Base-by-base conservation (phyloP, 2,113 vertebrate species). In the Gallinago jamesoni region DNA sequence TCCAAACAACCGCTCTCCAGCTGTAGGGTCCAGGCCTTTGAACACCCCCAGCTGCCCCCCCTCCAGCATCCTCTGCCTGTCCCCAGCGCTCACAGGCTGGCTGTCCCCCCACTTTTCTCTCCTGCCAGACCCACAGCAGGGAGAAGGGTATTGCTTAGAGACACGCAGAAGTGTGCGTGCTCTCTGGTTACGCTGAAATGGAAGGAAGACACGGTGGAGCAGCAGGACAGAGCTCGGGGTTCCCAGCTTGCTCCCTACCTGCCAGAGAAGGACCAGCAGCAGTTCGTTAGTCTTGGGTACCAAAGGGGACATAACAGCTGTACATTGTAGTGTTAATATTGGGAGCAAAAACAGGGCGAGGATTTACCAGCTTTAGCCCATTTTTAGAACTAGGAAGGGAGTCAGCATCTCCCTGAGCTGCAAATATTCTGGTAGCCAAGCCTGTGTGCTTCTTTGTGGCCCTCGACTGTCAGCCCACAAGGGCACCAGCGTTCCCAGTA, bases 101-200 rank as follows among this genome's bases (percentile, higher is more conserved):
- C 84, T 74, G 47, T 22, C 59, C 11, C 69, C 74, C 24, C 1
- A 4, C 77, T 72, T 27, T 63, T 53, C 64, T 52, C 62, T 62
- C 59, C 62, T 76, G 5, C 62, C 62, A 85, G 89, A 21, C 53
- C 78, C 74, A 16, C 23, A 33, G 78, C 47, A 47, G 41, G 85
- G 79, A 56, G 55, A 33, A 80, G 76, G 57, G 66, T 94, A 95
- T 96, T 96, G 96, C 96, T 96, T 66, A 78, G 85, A 63, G 76
- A 73, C 56, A 63, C 9, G 7, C 43, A 67, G 63, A 3, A 0
- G 3, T 18, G 60, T 18, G 56, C 1, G 0, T 35, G 66, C 66
- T 76, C 91, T 84, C 77, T 64, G 69, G 35, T 73, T 56, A 52
- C 37, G 66, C 56, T 78, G 90, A 72, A 53, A 75, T 12, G 31